A percentile compares a stretch with the other conserved stretches of the same genome.
Conservation (phyloP, 2,797 vertebrate species). For the Nasua narica region DNA sequence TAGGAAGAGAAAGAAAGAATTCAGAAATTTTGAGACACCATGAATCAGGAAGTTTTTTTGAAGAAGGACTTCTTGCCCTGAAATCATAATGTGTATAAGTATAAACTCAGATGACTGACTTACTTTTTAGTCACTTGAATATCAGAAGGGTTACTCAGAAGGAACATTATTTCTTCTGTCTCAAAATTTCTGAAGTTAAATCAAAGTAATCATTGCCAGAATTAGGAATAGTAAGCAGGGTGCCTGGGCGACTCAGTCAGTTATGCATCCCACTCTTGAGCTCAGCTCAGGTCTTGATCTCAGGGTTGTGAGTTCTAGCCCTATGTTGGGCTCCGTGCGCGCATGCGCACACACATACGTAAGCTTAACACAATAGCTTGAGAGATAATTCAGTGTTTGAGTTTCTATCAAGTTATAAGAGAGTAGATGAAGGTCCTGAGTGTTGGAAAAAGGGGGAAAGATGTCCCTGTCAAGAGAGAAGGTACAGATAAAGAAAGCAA, state of each 20-base stretch:
- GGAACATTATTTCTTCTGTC: not conserved
- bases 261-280: not conserved
- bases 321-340: no score
- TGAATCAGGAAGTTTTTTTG: not conserved
- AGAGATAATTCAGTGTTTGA: not conserved
- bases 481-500: not conserved
- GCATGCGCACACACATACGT: not conserved
- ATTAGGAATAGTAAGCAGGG: not conserved
- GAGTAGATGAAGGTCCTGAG: not conserved
- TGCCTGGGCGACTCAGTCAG: not conserved
- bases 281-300: not conserved
- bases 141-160: not conserved
- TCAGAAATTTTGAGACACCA: not conserved
- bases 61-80: not conserved
- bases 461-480: not conserved
- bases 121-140: not conserved
- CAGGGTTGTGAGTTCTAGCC: no score
- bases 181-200: slow-evolving; percentile 16
- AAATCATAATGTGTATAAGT: not conserved
- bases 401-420: not conserved
- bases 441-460: not conserved
- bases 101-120: not conserved
- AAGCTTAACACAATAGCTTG: not conserved
- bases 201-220: not conserved
- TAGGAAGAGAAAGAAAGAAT: not conserved